Evolutionary conservation across 2,888 invertebrate species (phyloP).

Genomic region (Aethes cnicana): DNA sequence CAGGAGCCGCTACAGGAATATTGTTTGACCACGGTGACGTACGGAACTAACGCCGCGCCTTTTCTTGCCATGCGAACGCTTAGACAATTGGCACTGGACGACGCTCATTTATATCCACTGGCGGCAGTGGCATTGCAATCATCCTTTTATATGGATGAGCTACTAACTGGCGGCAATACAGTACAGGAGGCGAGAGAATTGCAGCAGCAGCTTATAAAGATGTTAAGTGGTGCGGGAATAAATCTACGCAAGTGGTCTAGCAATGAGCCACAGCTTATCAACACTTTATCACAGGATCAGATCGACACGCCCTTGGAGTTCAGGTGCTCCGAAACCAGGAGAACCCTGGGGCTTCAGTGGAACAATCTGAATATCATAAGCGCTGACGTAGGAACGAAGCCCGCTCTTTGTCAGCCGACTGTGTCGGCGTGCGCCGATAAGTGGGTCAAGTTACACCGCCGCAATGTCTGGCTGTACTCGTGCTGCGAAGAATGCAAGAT

Average conservation of each 20-base stretch:
- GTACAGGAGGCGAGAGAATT: not conserved
- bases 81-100: not conserved
- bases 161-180: not conserved
- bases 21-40: not conserved
- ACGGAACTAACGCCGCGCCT: slow-evolving; percentile 11
- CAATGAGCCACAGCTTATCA: not conserved
- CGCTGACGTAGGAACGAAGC: too few relatives aligned
- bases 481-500: too few relatives aligned
- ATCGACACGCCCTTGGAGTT: not conserved
- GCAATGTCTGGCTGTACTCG: too few relatives aligned
- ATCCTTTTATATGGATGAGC: not conserved
- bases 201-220: slow-evolving; percentile 13
- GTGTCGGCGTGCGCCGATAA: too few relatives aligned
- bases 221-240: slow-evolving; percentile 24
- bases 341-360: too few relatives aligned
- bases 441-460: too few relatives aligned
- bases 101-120: not conserved
- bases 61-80: slow-evolving; percentile 22
- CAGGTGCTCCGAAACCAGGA: not conserved
- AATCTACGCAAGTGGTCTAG: not conserved
- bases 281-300: not conserved
- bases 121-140: slow-evolving; percentile 1
- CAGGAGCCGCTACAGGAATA: not conserved
- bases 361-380: too few relatives aligned
- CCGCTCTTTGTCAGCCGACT: too few relatives aligned